phyloP scores from a whole-genome alignment of 2,888 invertebrate genomes.

The Leptinotarsa tumamoca region DNA sequence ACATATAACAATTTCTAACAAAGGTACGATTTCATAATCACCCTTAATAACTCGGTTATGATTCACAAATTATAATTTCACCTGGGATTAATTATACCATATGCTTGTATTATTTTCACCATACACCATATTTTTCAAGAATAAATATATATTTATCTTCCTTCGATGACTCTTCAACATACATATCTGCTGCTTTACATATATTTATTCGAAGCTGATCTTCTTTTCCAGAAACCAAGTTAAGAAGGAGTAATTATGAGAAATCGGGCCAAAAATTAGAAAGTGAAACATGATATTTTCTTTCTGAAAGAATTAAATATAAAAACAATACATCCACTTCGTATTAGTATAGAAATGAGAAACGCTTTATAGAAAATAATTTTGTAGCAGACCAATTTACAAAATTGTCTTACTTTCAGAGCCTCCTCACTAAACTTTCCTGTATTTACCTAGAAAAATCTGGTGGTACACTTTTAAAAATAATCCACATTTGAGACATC shows the following conservation, averaged over 20 bases:
- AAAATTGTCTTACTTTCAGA: slow-evolving; percentile 9
- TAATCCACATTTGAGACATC: slow-evolving; percentile 10
- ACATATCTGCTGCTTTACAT: too few relatives aligned
- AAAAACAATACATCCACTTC: too few relatives aligned
- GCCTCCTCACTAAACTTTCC: slow-evolving; percentile 6
- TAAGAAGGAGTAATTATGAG: background rate
- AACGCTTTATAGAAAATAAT: background rate
- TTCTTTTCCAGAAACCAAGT: background rate
- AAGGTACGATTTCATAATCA: too few relatives aligned
- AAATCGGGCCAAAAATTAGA: background rate
- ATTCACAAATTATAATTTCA: background rate
- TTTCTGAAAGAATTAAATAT: background rate
- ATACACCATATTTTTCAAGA: too few relatives aligned
- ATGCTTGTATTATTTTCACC: too few relatives aligned
- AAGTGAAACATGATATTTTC: too few relatives aligned
- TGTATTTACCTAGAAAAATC: slow-evolving; percentile 9
- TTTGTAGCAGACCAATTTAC: slow-evolving; percentile 7
- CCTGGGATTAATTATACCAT: too few relatives aligned
- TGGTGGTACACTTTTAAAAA: background rate
- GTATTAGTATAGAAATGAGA: too few relatives aligned
- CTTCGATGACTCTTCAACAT: too few relatives aligned
- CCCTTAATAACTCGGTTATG: too few relatives aligned
- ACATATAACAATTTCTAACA: too few relatives aligned
- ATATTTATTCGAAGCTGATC: background rate
- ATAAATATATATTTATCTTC: too few relatives aligned